phyloP scores from a whole-genome alignment of 2,113 vertebrate genomes.

The Excalfactoria chinensis region DNA sequence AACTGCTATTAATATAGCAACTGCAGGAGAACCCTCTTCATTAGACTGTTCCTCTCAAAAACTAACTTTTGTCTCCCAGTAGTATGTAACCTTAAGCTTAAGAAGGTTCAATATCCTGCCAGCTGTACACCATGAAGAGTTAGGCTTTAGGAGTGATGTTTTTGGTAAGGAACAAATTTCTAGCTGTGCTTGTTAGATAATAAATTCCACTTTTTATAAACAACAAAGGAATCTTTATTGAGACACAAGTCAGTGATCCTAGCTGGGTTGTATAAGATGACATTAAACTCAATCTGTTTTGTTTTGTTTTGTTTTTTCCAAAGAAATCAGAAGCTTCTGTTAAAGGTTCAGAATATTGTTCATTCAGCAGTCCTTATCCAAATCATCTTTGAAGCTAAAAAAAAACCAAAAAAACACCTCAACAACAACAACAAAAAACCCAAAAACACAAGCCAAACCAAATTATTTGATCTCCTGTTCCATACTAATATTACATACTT shows the following conservation, averaged over 20 bases:
- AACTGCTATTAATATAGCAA: background rate
- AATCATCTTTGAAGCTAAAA: background rate
- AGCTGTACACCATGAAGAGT: background rate
- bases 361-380: background rate
- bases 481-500: background rate
- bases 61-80: background rate
- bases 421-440: background rate
- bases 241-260: background rate
- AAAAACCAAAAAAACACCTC: too few relatives aligned
- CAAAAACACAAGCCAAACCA: background rate
- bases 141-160: background rate
- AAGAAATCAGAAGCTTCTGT: background rate
- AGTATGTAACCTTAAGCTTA: background rate
- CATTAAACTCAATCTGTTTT: constrained; percentile 39
- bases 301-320: too few relatives aligned
- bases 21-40: background rate
- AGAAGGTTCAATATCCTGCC: background rate
- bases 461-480: background rate
- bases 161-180: background rate
- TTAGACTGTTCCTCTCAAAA: background rate
- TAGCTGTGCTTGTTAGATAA: background rate
- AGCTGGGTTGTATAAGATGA: background rate
- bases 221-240: constrained; percentile 33
- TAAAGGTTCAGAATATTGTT: background rate
- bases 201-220: background rate